phyloP scores from a whole-genome alignment of 1,140 invertebrate genomes.

The Spodoptera litura region DNA sequence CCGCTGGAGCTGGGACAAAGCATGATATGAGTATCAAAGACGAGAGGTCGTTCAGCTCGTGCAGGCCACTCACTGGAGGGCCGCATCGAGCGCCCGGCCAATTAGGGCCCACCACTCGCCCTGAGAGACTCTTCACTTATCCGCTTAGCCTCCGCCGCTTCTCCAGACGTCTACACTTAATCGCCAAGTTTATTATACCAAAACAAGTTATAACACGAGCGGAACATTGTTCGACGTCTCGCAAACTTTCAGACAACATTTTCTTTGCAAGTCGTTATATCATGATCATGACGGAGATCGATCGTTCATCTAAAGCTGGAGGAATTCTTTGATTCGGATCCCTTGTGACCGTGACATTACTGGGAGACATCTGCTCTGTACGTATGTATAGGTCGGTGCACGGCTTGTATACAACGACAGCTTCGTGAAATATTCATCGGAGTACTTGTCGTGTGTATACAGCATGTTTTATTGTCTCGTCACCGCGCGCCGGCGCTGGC shows the following conservation, averaged over 20 bases:
- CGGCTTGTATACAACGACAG: background rate
- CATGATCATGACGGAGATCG: conserved; percentile 15
- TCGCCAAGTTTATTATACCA: conserved; percentile 33
- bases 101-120: conserved; percentile 48
- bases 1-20: conserved; percentile 4
- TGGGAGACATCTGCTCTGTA: background rate
- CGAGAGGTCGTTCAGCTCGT: conserved; percentile 9
- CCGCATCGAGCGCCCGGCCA: conserved; percentile 51
- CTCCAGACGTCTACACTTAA: conserved; percentile 36
- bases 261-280: background rate
- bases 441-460: conserved; percentile 1
- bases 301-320: conserved; percentile 7
- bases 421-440: conserved; percentile 41
- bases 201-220: background rate
- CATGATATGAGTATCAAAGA: conserved; percentile 35
- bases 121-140: conserved; percentile 34
- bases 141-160: conserved; percentile 42
- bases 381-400: too few relatives aligned
- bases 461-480: conserved; percentile 8
- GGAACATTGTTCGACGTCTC: background rate
- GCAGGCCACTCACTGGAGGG: conserved; percentile 39
- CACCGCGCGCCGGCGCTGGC: background rate
- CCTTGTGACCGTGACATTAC: conserved; percentile 1
- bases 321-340: conserved; percentile 13
- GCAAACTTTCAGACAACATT: conserved; percentile 10